phyloP scores from a whole-genome alignment of 2,113 vertebrate genomes.

The Halcyon senegalensis region DNA sequence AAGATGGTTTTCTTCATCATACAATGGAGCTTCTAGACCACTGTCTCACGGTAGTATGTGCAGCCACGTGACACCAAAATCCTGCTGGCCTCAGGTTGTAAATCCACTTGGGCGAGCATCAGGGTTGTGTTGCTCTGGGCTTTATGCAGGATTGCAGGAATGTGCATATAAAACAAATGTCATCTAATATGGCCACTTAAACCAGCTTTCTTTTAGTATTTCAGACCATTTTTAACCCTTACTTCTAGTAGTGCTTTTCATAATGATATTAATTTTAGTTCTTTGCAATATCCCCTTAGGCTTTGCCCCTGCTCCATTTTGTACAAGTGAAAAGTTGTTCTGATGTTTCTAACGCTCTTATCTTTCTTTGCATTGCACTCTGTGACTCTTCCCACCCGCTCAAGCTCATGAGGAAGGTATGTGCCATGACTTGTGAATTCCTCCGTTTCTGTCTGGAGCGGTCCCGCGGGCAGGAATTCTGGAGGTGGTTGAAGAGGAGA shows the following conservation, averaged over 20 bases:
- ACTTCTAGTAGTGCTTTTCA: not conserved
- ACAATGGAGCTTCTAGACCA: not conserved
- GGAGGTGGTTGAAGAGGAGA: conserved; percentile 51
- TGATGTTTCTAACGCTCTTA: not conserved
- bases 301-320: not conserved
- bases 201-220: not conserved
- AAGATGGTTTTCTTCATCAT: not conserved
- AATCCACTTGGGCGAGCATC: not conserved
- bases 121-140: not conserved
- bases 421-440: conserved; percentile 66
- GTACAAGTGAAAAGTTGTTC: not conserved
- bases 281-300: not conserved
- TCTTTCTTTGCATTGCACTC: conserved; percentile 40
- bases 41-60: not conserved
- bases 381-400: conserved; percentile 62
- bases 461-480: not conserved
- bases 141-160: not conserved
- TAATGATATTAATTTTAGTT: not conserved
- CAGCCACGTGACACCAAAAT: not conserved
- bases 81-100: not conserved
- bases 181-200: not conserved
- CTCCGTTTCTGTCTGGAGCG: not conserved
- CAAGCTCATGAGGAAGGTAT: conserved; percentile 81
- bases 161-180: not conserved
- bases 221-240: not conserved